Percentiles rank a stretch among this genome's conserved stretches.
Evolutionary conservation across 2,797 vertebrate species (phyloP).

Genomic region (Agapornis canus): DNA sequence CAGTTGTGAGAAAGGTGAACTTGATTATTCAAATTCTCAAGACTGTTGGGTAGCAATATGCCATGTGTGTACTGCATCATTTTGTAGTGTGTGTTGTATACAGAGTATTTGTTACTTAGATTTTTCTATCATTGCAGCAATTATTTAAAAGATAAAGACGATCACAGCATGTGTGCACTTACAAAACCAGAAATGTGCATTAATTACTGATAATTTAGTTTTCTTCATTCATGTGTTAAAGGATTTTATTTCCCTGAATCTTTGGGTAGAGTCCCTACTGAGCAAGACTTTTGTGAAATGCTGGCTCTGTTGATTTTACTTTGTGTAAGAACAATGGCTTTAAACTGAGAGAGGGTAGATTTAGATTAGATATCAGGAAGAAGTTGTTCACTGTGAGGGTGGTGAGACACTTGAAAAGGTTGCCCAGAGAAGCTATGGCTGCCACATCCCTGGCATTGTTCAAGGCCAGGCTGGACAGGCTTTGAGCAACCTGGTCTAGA

Average conservation of each 20-base stretch:
- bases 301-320: background rate
- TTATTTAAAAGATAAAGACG: background rate
- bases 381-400: background rate
- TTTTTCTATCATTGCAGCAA: constrained; percentile 6
- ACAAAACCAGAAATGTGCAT: background rate
- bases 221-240: background rate
- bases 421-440: background rate
- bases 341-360: background rate
- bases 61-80: background rate
- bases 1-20: background rate
- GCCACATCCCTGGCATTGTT: background rate
- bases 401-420: background rate
- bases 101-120: background rate
- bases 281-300: background rate
- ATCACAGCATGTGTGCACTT: background rate
- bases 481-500: background rate
- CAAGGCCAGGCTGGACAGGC: background rate
- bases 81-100: background rate
- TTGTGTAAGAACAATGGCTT: background rate
- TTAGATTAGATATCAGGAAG: background rate
- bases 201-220: background rate
- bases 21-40: background rate
- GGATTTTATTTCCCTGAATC: background rate
- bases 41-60: background rate
- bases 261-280: background rate